Conservation (phyloP, 2,113 vertebrate genomes). For the Sorex araneus region DNA sequence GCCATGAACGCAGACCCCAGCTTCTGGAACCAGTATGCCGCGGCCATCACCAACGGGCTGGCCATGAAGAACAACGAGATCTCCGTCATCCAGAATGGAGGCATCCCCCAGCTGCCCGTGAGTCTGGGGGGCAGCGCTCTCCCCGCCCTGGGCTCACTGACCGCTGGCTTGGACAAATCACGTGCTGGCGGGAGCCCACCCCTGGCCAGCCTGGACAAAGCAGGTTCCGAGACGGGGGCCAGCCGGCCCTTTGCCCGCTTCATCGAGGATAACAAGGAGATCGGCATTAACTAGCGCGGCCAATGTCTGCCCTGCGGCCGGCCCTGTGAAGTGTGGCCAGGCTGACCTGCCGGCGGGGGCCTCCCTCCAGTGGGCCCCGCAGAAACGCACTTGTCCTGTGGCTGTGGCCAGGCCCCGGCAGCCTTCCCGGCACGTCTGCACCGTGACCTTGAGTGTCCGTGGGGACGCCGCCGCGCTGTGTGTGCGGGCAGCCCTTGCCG, state of each 20-base stretch:
- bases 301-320: neutral
- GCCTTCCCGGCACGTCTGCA: too few relatives aligned
- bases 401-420: too few relatives aligned
- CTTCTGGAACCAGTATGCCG: conserved; percentile 99
- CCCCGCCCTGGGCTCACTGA: conserved; percentile 93
- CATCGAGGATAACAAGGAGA: conserved; percentile 99
- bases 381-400: too few relatives aligned
- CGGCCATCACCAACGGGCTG: conserved; percentile 97
- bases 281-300: conserved; percentile 96
- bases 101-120: conserved; percentile 96
- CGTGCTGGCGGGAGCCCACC: conserved; percentile 94
- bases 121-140: conserved; percentile 95
- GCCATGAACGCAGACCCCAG: conserved; percentile 98
- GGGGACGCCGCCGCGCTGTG: too few relatives aligned
- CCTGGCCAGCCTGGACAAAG: conserved; percentile 94
- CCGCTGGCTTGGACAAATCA: conserved; percentile 95
- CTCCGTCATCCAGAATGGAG: conserved; percentile 99
- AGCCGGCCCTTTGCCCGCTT: conserved; percentile 97
- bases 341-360: neutral
- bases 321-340: neutral
- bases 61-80: conserved; percentile 99
- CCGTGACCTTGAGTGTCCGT: too few relatives aligned
- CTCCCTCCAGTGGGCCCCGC: neutral
- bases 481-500: too few relatives aligned
- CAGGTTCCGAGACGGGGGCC: conserved; percentile 91